Evolutionary conservation across 2,797 vertebrate species (phyloP), one percentile per base, ranked within the genome.

Genomic region (Spea hammondii): DNA sequence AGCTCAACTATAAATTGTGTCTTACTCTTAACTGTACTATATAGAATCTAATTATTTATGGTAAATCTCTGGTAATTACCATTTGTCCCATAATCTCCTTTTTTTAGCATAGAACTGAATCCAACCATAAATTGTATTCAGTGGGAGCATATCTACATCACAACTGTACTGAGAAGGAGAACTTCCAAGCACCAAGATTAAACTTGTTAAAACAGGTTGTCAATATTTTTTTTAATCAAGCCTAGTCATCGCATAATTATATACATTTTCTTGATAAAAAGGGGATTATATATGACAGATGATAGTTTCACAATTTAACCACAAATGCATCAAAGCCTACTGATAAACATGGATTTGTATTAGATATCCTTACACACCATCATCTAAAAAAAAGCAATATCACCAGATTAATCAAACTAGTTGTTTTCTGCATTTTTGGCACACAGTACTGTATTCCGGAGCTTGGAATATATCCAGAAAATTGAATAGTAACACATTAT

Each of bases 401-500:
- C 49, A 49, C 49, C 7, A 7, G 17, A 65, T 10, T 51, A 50
- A 50, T 70, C 47, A 65, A 71, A 47, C 13, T 50, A 74, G 59
- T 59, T 55, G 45, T 72, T 49, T 73, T 48, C 8, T 70, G 57
- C 2, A 11, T 70, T 57, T 69, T 68, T 49, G 55, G 59, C 59
- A 49, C 47, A n/a, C 47, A 62, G 17, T 14, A 49, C 9, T 69
- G 65, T 46, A 57, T 67, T 64, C 49, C 67, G 10, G 53, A 57
- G 13, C 10, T 64, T 77, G 57, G 75, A 49, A 64, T 50, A 12
- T 4, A 57, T 62, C 48, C 66, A 59, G 53, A 68, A 32, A 62
- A n/a, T 45, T 47, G 14, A 64, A 77, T 70, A 70, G 48, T 47
- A 13, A 62, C 55, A 62, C 46, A 77, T 77, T 62, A 70, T 64